These are phyloP conservation scores for Falco concolor DNA, from an alignment of 2,797 vertebrate species.

Conservation along the genomic window DNA sequence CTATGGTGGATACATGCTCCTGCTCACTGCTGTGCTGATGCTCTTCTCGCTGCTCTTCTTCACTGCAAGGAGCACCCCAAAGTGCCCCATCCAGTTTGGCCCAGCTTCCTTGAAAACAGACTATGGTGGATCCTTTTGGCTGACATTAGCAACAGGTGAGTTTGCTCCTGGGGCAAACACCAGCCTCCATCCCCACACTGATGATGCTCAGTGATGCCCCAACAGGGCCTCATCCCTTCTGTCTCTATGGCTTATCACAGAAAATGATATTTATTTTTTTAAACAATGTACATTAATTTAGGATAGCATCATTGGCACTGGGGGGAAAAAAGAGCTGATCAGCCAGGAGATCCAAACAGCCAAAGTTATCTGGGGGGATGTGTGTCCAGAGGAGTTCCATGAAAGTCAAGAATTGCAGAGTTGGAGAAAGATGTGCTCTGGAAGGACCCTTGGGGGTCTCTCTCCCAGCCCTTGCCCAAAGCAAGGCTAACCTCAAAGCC, in stretches of 20 bases:
- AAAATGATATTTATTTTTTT: not conserved
- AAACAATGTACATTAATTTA: not conserved
- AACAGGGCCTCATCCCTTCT: not conserved
- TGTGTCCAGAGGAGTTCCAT: not conserved
- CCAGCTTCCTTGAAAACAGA: conserved; percentile 69
- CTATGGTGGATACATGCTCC: conserved; percentile 85
- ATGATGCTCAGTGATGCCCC: not conserved
- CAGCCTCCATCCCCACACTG: not conserved
- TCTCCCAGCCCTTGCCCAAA: not conserved
- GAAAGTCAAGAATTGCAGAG: not conserved
- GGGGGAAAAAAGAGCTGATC: not conserved
- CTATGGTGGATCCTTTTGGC: conserved; percentile 90
- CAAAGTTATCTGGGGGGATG: not conserved
- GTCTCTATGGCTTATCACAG: not conserved
- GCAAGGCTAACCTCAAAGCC: not conserved
- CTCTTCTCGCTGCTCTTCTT: conserved; percentile 85
- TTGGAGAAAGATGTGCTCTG: not conserved
- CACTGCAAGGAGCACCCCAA: conserved; percentile 69
- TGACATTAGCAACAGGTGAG: conserved; percentile 86
- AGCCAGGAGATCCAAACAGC: not conserved
- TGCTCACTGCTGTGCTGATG: conserved; percentile 81
- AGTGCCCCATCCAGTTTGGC: conserved; percentile 84
- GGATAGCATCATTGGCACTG: not conserved
- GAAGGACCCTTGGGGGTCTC: not conserved
- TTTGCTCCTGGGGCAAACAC: not conserved